These are phyloP conservation scores for Chrysocyon brachyurus DNA, from an alignment of 2,797 vertebrate genomes.

Conservation along the genomic window DNA sequence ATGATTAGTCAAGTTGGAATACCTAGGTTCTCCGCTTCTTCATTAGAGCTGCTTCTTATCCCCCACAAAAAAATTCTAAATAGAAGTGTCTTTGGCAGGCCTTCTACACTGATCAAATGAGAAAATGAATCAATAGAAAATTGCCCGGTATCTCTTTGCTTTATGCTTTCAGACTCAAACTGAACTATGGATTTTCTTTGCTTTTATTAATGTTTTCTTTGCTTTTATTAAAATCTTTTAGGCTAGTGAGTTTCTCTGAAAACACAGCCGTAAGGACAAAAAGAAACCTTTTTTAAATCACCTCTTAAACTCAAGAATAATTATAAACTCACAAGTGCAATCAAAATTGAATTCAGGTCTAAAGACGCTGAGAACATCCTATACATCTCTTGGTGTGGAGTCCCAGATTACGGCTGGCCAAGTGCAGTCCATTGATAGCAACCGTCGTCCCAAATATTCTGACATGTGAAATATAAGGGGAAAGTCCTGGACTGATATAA, in stretches of 20 bases:
- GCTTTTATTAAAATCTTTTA: slow-evolving; percentile 20
- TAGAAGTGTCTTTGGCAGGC: not conserved
- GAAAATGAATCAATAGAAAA: not conserved
- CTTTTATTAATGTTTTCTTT: slow-evolving; percentile 29
- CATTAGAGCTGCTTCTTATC: not conserved
- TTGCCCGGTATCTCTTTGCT: not conserved
- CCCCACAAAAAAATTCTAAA: not conserved
- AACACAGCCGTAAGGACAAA: not conserved
- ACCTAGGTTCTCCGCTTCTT: not conserved
- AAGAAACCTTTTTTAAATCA: not conserved
- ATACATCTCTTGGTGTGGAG: not conserved
- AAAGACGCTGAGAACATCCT: not conserved
- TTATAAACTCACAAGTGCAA: slow-evolving; percentile 6
- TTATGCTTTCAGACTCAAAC: slow-evolving; percentile 6
- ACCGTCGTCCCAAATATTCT: slow-evolving; percentile 69
- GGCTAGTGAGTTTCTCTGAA: slow-evolving; percentile 53
- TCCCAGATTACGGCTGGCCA: not conserved
- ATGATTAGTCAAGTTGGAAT: not conserved
- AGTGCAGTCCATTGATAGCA: slow-evolving; percentile 14
- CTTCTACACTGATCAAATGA: not conserved
- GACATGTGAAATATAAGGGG: not conserved
- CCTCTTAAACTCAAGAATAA: slow-evolving; percentile 54
- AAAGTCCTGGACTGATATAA: slow-evolving; percentile 50
- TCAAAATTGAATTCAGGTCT: slow-evolving; percentile 12
- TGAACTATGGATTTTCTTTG: slow-evolving; percentile 41